Base-by-base conservation (phyloP, 35 echinoderm and acorn worm species). In the Hemicentrotus pulcherrimus region DNA sequence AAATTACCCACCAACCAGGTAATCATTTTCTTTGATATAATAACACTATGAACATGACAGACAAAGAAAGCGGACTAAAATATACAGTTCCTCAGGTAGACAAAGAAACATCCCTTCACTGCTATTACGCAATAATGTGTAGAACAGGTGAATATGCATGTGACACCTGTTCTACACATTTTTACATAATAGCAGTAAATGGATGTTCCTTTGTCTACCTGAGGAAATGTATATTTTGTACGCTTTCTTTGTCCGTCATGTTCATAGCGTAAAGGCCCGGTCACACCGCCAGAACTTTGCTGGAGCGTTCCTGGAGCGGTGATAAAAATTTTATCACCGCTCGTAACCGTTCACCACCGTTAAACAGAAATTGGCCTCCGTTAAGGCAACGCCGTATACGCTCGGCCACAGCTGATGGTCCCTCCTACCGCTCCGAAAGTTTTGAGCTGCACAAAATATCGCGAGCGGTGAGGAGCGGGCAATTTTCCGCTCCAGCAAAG, bases 381-480 rank as follows among this genome's bases (percentile, higher is more conserved):
- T 89, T 89, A 89, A 89, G 87, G 32, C 87, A 89, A 89, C 87
- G 87, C 87, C 87, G 31, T 89, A 89, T 89, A 89, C 87, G 87
- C 87, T 89, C 87, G 87, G 87, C 87, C 87, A 89, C 87, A 32
- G 87, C 32, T 89, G 87, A 89, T 89, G 87, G 87, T 89, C 87
- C 87, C 87, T 89, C 87, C 87, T 89, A 89, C 87, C 87, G 87
- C 87, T 89, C 87, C 87, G 45, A 89, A 89, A 89, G 87, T 89
- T 89, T 89, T 89, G 87, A 89, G 87, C 87, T 89, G 87, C 87
- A 89, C 87, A 89, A 89, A 89, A 89, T 89, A 89, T 89, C 41
- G 87, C 87, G 87, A 89, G 87, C 87, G 87, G 87, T 89, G 31
- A 89, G 87, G 87, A 89, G 87, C 32, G 87, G 87, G 45, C 87